Evolutionary conservation across 2,888 invertebrate species (phyloP).

Genomic region (Melieria omissa): DNA sequence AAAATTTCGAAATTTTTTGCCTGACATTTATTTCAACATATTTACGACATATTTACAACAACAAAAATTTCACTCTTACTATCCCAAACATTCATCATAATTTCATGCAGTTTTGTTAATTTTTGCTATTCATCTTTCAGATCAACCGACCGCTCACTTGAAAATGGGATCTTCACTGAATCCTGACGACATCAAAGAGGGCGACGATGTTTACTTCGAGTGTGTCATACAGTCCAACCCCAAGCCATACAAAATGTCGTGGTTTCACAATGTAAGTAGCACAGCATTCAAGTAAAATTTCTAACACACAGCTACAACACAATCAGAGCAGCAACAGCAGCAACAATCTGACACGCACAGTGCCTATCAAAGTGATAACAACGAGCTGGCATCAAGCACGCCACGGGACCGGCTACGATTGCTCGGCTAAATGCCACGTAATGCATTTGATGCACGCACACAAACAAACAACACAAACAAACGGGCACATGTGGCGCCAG

Average conservation of each 20-base stretch:
- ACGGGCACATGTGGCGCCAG: too few species aligned
- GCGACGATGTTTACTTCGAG: slow-evolving; percentile 90
- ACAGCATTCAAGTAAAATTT: neutral
- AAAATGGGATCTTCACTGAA: slow-evolving; percentile 87
- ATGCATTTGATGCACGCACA: neutral
- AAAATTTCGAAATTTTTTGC: too few species aligned
- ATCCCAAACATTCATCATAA: too few species aligned
- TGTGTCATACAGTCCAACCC: slow-evolving; percentile 88
- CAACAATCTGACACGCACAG: too few species aligned
- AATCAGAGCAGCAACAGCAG: too few species aligned
- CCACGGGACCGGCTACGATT: too few species aligned
- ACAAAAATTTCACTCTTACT: too few species aligned
- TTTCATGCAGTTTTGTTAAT: neutral
- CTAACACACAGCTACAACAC: neutral
- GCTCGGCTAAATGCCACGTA: too few species aligned
- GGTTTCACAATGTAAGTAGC: slow-evolving; percentile 87
- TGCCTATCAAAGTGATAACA: too few species aligned
- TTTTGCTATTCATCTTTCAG: slow-evolving; percentile 68
- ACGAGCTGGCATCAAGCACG: too few species aligned
- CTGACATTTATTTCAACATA: too few species aligned
- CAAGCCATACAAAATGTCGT: slow-evolving; percentile 83
- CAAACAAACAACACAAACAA: neutral
- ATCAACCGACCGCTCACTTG: slow-evolving; percentile 81
- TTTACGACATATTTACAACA: too few species aligned
- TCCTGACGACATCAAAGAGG: slow-evolving; percentile 89